These are phyloP conservation scores for Ectemnius continuus DNA, from an alignment of 2,888 invertebrate species.

Conservation along the genomic window DNA sequence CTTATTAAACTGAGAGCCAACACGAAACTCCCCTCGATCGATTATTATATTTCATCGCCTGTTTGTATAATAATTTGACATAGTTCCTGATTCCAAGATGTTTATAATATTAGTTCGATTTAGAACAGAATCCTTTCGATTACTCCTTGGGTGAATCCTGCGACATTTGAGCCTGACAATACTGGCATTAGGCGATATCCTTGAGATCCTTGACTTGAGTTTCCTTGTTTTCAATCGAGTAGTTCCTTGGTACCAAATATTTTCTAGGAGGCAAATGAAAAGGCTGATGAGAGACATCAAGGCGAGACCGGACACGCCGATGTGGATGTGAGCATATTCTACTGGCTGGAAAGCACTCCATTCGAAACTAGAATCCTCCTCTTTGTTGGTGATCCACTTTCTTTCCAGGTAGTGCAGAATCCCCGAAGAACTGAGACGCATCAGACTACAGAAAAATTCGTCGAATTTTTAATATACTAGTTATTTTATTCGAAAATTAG, in stretches of 20 bases:
- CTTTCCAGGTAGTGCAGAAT: constrained; percentile 75
- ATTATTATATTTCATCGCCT: neutral
- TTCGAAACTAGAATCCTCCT: constrained; percentile 34
- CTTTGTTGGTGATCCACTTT: constrained; percentile 70
- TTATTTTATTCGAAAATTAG: neutral
- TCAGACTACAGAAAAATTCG: constrained; percentile 63
- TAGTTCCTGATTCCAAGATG: too few species aligned
- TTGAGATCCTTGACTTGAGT: neutral
- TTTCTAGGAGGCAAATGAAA: constrained; percentile 66
- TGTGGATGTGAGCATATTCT: constrained; percentile 61
- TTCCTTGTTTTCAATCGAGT: neutral
- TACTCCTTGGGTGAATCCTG: neutral
- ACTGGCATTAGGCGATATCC: neutral
- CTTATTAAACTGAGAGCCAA: constrained; percentile 53
- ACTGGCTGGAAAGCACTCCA: constrained; percentile 57
- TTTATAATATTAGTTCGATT: neutral
- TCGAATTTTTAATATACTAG: neutral
- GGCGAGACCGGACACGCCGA: constrained; percentile 47
- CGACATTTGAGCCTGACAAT: neutral
- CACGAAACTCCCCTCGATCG: neutral
- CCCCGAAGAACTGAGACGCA: constrained; percentile 73
- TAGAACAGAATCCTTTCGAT: neutral
- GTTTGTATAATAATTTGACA: too few species aligned
- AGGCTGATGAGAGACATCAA: constrained; percentile 52
- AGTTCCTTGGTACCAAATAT: constrained; percentile 43